Percentiles rank a stretch among this genome's conserved stretches.
These are phyloP conservation scores for Xanthia togata DNA, from an alignment of 2,888 invertebrate species.

Conservation along the genomic window DNA sequence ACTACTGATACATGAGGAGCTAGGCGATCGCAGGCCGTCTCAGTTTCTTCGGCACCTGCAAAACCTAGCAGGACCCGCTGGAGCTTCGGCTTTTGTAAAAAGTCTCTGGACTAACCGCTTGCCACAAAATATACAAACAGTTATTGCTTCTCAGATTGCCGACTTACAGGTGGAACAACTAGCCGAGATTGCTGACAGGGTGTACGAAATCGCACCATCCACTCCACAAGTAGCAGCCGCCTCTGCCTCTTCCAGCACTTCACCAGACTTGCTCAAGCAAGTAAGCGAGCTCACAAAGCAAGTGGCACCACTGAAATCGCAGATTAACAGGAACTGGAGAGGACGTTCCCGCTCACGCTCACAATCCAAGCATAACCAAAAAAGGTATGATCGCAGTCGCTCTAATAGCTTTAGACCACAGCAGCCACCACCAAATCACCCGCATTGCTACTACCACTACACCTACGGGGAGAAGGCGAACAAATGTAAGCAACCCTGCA, in stretches of 20 bases:
- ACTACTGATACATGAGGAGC: too few relatives aligned
- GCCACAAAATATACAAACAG: too few relatives aligned
- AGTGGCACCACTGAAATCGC: neutral
- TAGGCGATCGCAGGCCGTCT: too few relatives aligned
- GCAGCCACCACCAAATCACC: slow-evolving; percentile 14
- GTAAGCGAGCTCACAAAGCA: neutral
- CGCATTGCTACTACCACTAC: slow-evolving; percentile 35
- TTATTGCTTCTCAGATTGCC: too few relatives aligned
- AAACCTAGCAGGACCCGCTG: too few relatives aligned
- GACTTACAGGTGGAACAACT: too few relatives aligned
- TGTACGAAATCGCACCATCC: neutral
- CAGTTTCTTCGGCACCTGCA: too few relatives aligned
- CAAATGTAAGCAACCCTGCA: slow-evolving; percentile 38
- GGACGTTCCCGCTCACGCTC: too few relatives aligned
- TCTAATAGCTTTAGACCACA: neutral
- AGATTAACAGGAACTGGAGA: neutral
- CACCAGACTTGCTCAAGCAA: neutral
- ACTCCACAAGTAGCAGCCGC: neutral
- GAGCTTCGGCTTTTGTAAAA: too few relatives aligned
- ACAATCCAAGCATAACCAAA: neutral
- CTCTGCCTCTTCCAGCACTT: neutral
- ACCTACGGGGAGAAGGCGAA: slow-evolving; percentile 13
- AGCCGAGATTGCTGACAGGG: neutral
- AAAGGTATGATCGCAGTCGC: neutral
- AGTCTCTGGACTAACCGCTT: too few relatives aligned